These are phyloP conservation scores for Drosophila paramelanica DNA, from an alignment of 2,888 invertebrate genomes.

Conservation along the genomic window DNA sequence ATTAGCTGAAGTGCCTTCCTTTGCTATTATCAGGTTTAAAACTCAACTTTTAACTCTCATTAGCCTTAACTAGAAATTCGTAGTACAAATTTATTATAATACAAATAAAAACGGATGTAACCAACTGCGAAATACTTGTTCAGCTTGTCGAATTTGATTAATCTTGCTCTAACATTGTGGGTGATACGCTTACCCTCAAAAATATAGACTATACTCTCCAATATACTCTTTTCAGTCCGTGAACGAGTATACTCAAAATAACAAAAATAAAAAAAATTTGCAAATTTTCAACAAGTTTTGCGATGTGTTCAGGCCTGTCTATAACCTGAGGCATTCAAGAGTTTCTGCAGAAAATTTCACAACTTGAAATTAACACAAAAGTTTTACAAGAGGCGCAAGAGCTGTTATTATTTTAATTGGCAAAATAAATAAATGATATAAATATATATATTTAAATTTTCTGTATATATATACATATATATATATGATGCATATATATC, in stretches of 20 bases:
- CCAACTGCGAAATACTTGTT: no score
- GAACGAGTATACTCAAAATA: background rate
- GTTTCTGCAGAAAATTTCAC: background rate
- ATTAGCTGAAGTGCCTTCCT: slow-evolving; percentile 1
- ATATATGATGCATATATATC: background rate
- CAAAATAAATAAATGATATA: background rate
- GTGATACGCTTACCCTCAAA: no score
- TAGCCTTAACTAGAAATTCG: no score
- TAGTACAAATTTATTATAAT: background rate
- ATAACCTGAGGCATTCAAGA: background rate
- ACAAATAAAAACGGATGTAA: no score
- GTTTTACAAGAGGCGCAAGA: no score
- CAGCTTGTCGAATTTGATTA: no score
- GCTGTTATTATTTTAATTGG: background rate
- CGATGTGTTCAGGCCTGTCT: background rate
- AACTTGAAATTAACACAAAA: background rate
- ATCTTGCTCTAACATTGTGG: no score
- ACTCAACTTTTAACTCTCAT: no score
- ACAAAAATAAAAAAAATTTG: background rate
- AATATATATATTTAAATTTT: no score
- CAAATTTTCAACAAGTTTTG: background rate
- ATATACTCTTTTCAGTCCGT: no score
- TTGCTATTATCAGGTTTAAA: no score
- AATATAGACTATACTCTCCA: no score
- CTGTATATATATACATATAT: background rate